Base-by-base conservation (phyloP, 2,797 vertebrate species). In the Morelia viridis region DNA sequence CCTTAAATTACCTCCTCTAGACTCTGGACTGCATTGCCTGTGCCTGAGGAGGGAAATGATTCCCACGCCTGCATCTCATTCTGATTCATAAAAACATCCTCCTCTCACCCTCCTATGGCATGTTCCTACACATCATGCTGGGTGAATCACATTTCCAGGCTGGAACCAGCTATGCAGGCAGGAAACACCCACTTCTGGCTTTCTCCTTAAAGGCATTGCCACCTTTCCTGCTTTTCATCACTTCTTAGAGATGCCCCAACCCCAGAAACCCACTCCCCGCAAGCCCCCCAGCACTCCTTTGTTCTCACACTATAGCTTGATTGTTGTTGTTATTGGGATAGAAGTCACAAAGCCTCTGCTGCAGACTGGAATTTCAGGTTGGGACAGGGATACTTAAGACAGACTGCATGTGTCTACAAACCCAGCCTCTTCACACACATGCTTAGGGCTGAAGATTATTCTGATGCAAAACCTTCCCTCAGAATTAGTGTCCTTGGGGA, bases 291-390 rank as follows among this genome's bases (percentile, higher is more conserved):
- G 12, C 83, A 61, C 22, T 2, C 35, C 31, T 83, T 58, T 56
- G 68, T 87, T 87, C 58, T 35, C 92, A 90, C 85, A 65, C 58
- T n/a, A 62, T 12, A 46, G 65, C 12, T 24, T 3, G 3, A 50
- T 31, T 12, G 8, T 57, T 31, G 68, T 80, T 71, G 65, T 89
- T 53, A 71, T 12, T 6, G 58, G 58, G 71, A 46, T 12, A 57
- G 88, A 50, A 89, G 80, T 92, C 56, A 90, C 65, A 89, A 56
- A 61, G 5, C 76, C 84, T 8, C 50, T 85, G 53, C 19, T 62
- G 80, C 35, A 68, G 64, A 83, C 92, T 80, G 85, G 91, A 85
- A 89, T 89, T 92, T 85, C 89, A 80, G 89, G 92, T 57, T 57
- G 57, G 83, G 50, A 50, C 7, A 26, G n/a, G 65, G 46, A 24